Conservation (phyloP, 2,888 invertebrate genomes). For the Caenorhabditis sp. region DNA sequence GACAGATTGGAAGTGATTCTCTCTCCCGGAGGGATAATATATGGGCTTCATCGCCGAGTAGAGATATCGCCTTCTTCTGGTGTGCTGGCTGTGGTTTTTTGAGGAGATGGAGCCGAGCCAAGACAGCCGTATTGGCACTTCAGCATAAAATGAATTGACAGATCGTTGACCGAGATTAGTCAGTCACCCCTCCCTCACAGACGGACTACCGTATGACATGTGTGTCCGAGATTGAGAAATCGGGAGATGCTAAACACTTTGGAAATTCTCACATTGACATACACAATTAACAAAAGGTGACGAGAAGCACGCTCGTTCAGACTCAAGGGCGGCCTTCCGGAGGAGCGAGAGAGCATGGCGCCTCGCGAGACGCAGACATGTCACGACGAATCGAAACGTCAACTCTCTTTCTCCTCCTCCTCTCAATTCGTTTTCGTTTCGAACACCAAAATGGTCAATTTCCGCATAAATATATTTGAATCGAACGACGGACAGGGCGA, state of each 20-base stretch:
- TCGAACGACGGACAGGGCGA: too few species aligned
- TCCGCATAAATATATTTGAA: slow-evolving; percentile 65
- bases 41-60: slow-evolving; percentile 14
- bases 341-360: slow-evolving; percentile 31
- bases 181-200: too few species aligned
- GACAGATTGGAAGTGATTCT: slow-evolving; percentile 57
- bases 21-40: slow-evolving; percentile 13
- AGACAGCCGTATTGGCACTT: slow-evolving; percentile 30
- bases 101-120: too few species aligned
- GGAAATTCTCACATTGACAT: slow-evolving; percentile 2
- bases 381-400: slow-evolving; percentile 57
- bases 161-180: slow-evolving; percentile 29
- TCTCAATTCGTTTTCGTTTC: slow-evolving; percentile 25
- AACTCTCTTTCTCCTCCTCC: too few species aligned
- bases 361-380: slow-evolving; percentile 53
- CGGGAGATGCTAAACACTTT: neutral
- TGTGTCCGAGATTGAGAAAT: neutral
- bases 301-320: slow-evolving; percentile 44
- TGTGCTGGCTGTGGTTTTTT: too few species aligned
- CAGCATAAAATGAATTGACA: slow-evolving; percentile 3
- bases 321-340: slow-evolving; percentile 59
- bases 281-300: slow-evolving; percentile 62
- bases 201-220: slow-evolving; percentile 37
- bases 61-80: too few species aligned
- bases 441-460: slow-evolving; percentile 63